phyloP scores from a whole-genome alignment of 2,113 vertebrate species.

The Takifugu bimaculatus region DNA sequence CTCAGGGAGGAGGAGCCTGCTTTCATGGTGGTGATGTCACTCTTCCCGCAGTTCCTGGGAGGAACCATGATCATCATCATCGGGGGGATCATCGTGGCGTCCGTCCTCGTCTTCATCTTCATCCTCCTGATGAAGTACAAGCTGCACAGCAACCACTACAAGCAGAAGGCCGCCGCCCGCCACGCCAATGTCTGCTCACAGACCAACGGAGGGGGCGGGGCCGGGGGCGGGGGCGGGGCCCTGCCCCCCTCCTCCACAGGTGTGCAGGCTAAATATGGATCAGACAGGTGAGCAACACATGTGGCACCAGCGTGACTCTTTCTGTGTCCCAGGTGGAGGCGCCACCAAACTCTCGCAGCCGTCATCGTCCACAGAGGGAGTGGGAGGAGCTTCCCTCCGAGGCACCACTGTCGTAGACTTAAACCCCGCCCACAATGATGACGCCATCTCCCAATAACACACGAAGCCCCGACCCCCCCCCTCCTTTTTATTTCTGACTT shows the following conservation, averaged over 20 bases:
- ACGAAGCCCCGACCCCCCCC: slow-evolving; percentile 28
- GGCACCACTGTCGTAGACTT: slow-evolving; percentile 78
- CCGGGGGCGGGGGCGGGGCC: slow-evolving; percentile 45
- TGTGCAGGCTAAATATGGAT: slow-evolving; percentile 40
- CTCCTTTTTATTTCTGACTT: slow-evolving; percentile 27
- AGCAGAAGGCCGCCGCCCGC: slow-evolving; percentile 71
- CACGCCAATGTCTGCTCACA: slow-evolving; percentile 77
- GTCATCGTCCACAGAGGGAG: slow-evolving; percentile 47
- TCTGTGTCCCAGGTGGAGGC: slow-evolving; percentile 37
- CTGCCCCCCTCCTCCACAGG: slow-evolving; percentile 58
- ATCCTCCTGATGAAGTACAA: slow-evolving; percentile 85
- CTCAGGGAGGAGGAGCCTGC: background rate
- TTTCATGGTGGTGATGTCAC: background rate
- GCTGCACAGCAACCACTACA: slow-evolving; percentile 80
- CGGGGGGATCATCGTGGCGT: slow-evolving; percentile 82
- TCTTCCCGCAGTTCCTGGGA: slow-evolving; percentile 70
- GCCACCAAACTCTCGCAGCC: slow-evolving; percentile 44
- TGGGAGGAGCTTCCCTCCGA: slow-evolving; percentile 59
- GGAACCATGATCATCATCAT: slow-evolving; percentile 86
- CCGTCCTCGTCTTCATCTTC: slow-evolving; percentile 83
- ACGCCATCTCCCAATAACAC: slow-evolving; percentile 77
- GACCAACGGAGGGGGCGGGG: slow-evolving; percentile 70
- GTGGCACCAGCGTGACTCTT: background rate
- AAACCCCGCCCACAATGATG: slow-evolving; percentile 69
- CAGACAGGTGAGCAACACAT: too few species aligned